phyloP scores from a whole-genome alignment of 2,113 vertebrate genomes.

The Gambusia affinis region DNA sequence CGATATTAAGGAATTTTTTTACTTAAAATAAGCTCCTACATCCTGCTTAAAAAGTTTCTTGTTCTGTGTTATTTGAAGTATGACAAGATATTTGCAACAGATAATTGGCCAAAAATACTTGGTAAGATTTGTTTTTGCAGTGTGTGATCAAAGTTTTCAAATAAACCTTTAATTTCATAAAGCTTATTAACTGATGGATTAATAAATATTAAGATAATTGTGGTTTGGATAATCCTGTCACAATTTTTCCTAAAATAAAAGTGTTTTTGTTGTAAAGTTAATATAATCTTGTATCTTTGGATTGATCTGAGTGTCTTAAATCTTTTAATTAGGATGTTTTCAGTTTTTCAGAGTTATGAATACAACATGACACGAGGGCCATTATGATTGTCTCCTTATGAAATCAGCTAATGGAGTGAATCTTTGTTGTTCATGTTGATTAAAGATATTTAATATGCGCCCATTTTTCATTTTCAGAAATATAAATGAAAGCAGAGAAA shows the following conservation, averaged over 20 bases:
- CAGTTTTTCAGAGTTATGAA: not conserved
- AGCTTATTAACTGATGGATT: no score
- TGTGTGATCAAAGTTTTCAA: not conserved
- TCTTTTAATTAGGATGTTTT: not conserved
- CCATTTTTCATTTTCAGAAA: not conserved
- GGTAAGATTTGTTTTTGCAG: no score
- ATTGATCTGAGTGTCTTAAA: not conserved
- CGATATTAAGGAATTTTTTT: no score
- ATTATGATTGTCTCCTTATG: not conserved
- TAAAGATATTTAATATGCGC: not conserved
- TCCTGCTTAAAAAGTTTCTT: no score
- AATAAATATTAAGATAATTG: no score
- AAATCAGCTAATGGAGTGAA: not conserved
- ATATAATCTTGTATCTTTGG: not conserved
- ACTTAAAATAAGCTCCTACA: no score
- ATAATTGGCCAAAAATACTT: no score
- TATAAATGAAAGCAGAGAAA: not conserved
- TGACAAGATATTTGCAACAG: no score
- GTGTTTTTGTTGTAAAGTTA: not conserved
- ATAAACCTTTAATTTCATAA: not conserved
- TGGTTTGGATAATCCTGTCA: not conserved
- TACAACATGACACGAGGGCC: not conserved
- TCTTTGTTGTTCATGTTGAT: not conserved
- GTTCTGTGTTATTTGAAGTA: no score
- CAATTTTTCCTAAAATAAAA: not conserved